Base-by-base conservation (phyloP, 2,888 invertebrate species). In the Ophion obscuratus region DNA sequence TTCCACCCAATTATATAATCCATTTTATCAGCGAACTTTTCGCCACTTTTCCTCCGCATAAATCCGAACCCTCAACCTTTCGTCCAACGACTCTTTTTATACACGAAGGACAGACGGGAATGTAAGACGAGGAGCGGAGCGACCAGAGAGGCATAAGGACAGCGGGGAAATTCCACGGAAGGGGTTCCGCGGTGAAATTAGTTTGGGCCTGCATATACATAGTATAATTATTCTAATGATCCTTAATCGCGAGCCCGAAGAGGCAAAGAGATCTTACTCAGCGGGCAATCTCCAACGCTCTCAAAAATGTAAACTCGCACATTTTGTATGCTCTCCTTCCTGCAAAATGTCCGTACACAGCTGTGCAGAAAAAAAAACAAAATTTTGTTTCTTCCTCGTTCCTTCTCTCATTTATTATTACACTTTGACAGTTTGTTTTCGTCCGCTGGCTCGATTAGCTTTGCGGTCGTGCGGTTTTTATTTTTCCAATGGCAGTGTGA, bases 151-250 rank as follows among this genome's bases (percentile, higher is more conserved):
- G 64, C 66, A 75, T 20, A 57, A 71, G 71, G 53, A 66, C 53
- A 31, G 79, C 31, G 47, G 31, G 11, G 47, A n/a, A 53, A 53
- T 53, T 53, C 53, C 53, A 53, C 17, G 53, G 53, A 44, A 31
- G n/a, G 57, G 57, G 70, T 24, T 77, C 71, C 64, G 78, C 47
- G 70, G 64, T 78, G 44, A 81, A 84, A 84, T 83, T 83, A 86
- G 84, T 83, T 84, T 81, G 81, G 81, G 83, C 84, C 80, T 78
- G 86, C 86, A 86, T 86, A 84, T 86, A 86, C 84, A 86, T 83
- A 74, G 84, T 81, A 71, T 81, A 84, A 86, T 84, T 86, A 86
- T 86, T 86, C 83, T 86, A 86, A 86, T 86, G 77, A 84, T 86
- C 75, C 86, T 86, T 86, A 86, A 86, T 86, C 86, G 86, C 61